Evolutionary conservation across 64 coral and sea anemone genomes (phyloP).

Genomic region (Montipora foliosa): DNA sequence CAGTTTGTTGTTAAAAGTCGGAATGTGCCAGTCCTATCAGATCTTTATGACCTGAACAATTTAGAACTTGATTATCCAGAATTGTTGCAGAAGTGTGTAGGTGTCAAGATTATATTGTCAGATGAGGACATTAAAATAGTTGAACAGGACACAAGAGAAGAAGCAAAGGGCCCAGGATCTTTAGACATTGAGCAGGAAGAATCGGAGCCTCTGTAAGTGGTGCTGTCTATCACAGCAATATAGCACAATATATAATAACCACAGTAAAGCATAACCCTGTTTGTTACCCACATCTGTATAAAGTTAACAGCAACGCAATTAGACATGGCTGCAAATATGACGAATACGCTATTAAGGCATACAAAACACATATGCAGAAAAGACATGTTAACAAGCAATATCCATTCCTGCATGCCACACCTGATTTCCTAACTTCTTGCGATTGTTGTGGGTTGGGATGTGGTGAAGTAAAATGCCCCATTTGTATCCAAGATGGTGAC

Average conservation of each 20-base stretch:
- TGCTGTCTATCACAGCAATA: slow-evolving; percentile 48
- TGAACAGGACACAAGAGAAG: slow-evolving; percentile 38
- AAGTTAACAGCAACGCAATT: slow-evolving; percentile 35
- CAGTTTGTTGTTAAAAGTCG: slow-evolving; percentile 67
- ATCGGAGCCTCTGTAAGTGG: slow-evolving; percentile 22
- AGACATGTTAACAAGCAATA: slow-evolving; percentile 39
- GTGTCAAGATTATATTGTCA: slow-evolving; percentile 40
- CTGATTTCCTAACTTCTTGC: slow-evolving; percentile 41
- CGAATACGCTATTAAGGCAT: neutral
- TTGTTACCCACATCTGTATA: slow-evolving; percentile 49
- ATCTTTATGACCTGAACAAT: slow-evolving; percentile 54
- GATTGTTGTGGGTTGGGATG: slow-evolving; percentile 13
- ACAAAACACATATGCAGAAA: slow-evolving; percentile 38
- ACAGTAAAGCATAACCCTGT: slow-evolving; percentile 16
- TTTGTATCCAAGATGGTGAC: slow-evolving; percentile 41
- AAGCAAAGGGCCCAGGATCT: slow-evolving; percentile 47
- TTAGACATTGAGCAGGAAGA: slow-evolving; percentile 27
- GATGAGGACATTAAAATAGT: slow-evolving; percentile 44
- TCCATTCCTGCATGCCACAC: slow-evolving; percentile 39
- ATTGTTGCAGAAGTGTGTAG: slow-evolving; percentile 56
- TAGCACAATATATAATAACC: slow-evolving; percentile 31
- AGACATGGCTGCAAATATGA: slow-evolving; percentile 47
- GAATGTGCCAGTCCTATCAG: slow-evolving; percentile 39
- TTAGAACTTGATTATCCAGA: slow-evolving; percentile 64
- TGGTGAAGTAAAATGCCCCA: slow-evolving; percentile 75